These are phyloP conservation scores for Chauna torquata DNA, from an alignment of 2,113 vertebrate species.

Conservation along the genomic window DNA sequence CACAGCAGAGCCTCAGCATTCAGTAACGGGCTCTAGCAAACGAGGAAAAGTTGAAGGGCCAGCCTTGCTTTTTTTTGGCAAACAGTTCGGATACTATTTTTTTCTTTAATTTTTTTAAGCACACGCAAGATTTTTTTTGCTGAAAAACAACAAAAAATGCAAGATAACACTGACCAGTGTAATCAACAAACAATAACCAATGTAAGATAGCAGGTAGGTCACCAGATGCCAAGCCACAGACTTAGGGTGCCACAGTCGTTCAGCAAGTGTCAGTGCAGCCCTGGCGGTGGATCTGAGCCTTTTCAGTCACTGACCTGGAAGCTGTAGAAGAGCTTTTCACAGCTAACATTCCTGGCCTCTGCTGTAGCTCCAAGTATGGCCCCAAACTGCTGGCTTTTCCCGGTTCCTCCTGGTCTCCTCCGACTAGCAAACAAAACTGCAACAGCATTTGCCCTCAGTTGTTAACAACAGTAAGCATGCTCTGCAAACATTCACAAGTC, in stretches of 20 bases:
- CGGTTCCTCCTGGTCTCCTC: not conserved
- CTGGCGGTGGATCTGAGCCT: not conserved
- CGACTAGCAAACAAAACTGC: not conserved
- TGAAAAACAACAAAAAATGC: not conserved
- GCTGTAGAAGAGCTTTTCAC: not conserved
- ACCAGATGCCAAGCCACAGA: not conserved
- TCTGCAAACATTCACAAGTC: not conserved
- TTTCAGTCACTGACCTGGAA: not conserved
- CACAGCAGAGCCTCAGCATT: not conserved
- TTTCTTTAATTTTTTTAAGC: not conserved
- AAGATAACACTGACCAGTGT: not conserved
- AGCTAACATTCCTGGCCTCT: not conserved
- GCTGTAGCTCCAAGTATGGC: not conserved
- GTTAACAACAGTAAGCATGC: fast-evolving
- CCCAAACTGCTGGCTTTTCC: not conserved
- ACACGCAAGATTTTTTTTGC: not conserved
- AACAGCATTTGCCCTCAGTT: not conserved
- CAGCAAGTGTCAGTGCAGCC: not conserved
- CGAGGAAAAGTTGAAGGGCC: not conserved
- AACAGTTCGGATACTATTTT: not conserved
- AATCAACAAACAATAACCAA: not conserved
- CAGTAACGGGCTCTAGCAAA: not conserved
- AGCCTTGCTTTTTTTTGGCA: not conserved
- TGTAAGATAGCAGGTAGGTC: not conserved
- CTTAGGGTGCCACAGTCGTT: not conserved